Evolutionary conservation across 2,888 invertebrate species (phyloP).

Genomic region (Hermodice carunculata): DNA sequence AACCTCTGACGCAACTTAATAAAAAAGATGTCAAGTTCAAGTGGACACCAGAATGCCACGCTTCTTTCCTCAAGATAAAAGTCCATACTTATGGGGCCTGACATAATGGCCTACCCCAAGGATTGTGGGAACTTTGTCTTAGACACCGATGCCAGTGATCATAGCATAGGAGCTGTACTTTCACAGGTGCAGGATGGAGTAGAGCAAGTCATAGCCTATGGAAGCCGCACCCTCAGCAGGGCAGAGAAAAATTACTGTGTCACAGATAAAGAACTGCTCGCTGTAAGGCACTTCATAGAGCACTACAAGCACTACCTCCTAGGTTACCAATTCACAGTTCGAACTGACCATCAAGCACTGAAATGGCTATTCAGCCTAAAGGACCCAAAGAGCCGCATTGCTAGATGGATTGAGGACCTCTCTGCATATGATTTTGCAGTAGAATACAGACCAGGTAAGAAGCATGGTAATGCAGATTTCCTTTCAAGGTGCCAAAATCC

Average conservation of each 20-base stretch:
- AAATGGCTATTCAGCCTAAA: slow-evolving; percentile 34
- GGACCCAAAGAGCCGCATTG: slow-evolving; percentile 24
- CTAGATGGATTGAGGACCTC: slow-evolving; percentile 14
- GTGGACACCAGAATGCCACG: slow-evolving; percentile 3
- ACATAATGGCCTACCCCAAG: slow-evolving; percentile 17
- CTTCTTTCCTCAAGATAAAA: slow-evolving; percentile 20
- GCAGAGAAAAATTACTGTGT: slow-evolving; percentile 15
- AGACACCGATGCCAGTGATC: slow-evolving; percentile 31
- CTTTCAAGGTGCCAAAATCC: too few relatives aligned
- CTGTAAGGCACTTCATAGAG: slow-evolving; percentile 33
- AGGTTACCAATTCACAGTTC: slow-evolving; percentile 34
- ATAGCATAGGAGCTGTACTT: slow-evolving; percentile 32
- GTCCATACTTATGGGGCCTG: slow-evolving; percentile 15
- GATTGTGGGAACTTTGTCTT: slow-evolving; percentile 16
- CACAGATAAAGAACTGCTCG: slow-evolving; percentile 30
- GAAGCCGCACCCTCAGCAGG: slow-evolving; percentile 18
- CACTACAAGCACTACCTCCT: slow-evolving; percentile 45
- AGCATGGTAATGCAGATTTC: slow-evolving; percentile 21
- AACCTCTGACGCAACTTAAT: slow-evolving; percentile 71
- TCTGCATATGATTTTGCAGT: slow-evolving; percentile 8
- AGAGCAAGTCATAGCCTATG: slow-evolving; percentile 28
- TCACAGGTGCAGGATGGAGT: slow-evolving; percentile 23
- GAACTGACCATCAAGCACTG: slow-evolving; percentile 45
- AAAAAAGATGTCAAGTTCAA: slow-evolving; percentile 16
- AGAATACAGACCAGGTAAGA: background rate